Evolutionary conservation across 2,113 vertebrate genomes (phyloP).

Genomic region (Balaeniceps rex): DNA sequence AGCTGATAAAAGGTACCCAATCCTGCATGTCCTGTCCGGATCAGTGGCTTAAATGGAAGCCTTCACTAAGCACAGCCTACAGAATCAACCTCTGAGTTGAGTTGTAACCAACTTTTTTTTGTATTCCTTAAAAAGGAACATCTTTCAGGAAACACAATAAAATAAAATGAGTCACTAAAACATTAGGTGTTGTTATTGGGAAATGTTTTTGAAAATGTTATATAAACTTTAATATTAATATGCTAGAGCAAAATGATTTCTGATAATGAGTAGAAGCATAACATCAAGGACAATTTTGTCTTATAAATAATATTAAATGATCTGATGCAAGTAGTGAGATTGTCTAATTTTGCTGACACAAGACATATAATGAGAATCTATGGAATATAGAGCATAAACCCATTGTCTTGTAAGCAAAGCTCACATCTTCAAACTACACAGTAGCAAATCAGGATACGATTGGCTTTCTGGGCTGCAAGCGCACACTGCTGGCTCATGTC

Average conservation of each 20-base stretch:
- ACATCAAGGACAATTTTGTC: slow-evolving; percentile 12
- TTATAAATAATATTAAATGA: slow-evolving; percentile 25
- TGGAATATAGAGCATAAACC: slow-evolving; percentile 1
- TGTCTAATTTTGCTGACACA: slow-evolving; percentile 9
- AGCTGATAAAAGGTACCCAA: not conserved
- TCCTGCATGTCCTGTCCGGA: not conserved
- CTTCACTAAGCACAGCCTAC: not conserved
- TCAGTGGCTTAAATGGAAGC: not conserved
- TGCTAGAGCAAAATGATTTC: slow-evolving; percentile 49
- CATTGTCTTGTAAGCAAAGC: slow-evolving; percentile 38
- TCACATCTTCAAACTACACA: not conserved
- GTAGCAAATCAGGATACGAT: not conserved
- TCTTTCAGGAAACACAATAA: slow-evolving; percentile 18
- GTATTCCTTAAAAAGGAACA: not conserved
- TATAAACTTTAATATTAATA: slow-evolving; percentile 50
- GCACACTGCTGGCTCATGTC: too few species aligned
- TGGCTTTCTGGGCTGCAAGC: too few species aligned
- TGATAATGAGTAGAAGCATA: slow-evolving; percentile 9
- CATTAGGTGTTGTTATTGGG: slow-evolving; percentile 39
- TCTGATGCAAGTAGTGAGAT: not conserved
- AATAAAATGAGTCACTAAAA: slow-evolving; percentile 42
- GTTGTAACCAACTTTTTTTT: not conserved
- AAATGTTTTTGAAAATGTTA: slow-evolving; percentile 36
- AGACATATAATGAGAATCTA: slow-evolving; percentile 47
- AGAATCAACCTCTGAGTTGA: not conserved